Evolutionary conservation across 2,797 vertebrate genomes (phyloP), one percentile per base, ranked within the genome.

Genomic region (Synaphobranchus kaupii): DNA sequence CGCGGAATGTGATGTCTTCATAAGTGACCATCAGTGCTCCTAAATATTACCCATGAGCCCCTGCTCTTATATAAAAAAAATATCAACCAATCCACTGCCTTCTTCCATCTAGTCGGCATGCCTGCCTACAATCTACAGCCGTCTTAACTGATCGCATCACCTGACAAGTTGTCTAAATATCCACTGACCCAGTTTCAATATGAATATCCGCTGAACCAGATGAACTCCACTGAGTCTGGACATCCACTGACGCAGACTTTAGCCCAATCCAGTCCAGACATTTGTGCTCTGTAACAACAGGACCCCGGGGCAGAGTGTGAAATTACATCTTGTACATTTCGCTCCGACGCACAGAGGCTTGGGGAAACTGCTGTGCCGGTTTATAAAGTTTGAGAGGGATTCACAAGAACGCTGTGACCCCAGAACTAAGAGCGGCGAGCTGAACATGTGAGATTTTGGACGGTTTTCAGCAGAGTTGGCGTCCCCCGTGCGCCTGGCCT

Each of bases 341-440:
- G 39, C 78, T n/a, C 22, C 22, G 3, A 50, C 48, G 78, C 47
- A 20, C 17, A 81, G 20, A 50, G 78, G 10, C 9, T 44, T 47
- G 44, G 47, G 50, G 50, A 81, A 50, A 81, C 47, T 81, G 78
- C 78, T 81, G 78, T 81, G 78, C 44, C 78, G 50, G 78, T 81
- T 81, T 81, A 48, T 81, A 48, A 48, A 48, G 44, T 81, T 50
- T 8, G 44, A n/a, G 44, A 81, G 25, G 78, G 47, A n/a, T 48
- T 44, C 20, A 9, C 22, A n/a, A 81, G 22, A 81, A 50, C 47
- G 47, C n/a, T 15, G 47, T 81, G 78, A 81, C 78, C 78, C 78
- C 78, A 81, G 78, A 81, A n/a, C 78, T 48, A n/a, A 81, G 8
- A 81, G 78, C 78, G 10, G 44, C 50, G 78, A 81, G 47, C 78